Evolutionary conservation across 2,113 vertebrate species (phyloP), one percentile per base, ranked within the genome.

Genomic region (Dromaius novaehollandiae): DNA sequence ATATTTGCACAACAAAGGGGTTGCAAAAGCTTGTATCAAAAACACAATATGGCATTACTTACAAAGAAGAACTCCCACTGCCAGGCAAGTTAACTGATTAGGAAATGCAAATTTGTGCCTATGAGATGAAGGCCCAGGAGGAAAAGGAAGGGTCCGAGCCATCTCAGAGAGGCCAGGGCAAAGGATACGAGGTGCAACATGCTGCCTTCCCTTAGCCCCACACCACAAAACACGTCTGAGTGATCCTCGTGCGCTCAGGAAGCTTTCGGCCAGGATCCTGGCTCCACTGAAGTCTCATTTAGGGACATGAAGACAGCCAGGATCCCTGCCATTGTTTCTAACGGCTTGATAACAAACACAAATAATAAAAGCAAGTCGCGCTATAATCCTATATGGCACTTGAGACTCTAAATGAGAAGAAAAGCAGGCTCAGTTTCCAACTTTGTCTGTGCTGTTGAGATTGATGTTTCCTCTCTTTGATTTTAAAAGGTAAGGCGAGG

Each of bases 231-330:
- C n/a, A 5, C 0, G 7, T n/a, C 38, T 1, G 55, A 26, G 28
- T 1, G 34, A 55, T 5, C 0, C 13, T 13, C 0, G 0, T n/a
- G 51, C 30, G 9, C 56, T 32, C 16, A 0, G 64, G 10, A 34
- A 70, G 48, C 75, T 40, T 40, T 26, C 0, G 2, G 28, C 38
- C 68, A 6, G 48, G 21, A 32, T 13, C 13, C 73, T 4, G 26
- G 1, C 58, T 87, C 61, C 16, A 5, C 51, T 15, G 14, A 51
- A 44, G 7, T 51, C 56, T 88, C 73, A 14, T 46, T 36, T 2
- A 9, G 46, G 66, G 46, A 79, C 53, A 46, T 13, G 7, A 26
- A 63, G 22, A 34, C 56, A 48, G 36, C 15, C 19, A 24, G 17
- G 76, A 64, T 3, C 46, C 25, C 40, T 66, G 65, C 20, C 84